A percentile compares a stretch with the other conserved stretches of the same genome.
These are phyloP conservation scores for Podotricha telesiphe DNA, from an alignment of 2,888 invertebrate genomes.

Conservation along the genomic window DNA sequence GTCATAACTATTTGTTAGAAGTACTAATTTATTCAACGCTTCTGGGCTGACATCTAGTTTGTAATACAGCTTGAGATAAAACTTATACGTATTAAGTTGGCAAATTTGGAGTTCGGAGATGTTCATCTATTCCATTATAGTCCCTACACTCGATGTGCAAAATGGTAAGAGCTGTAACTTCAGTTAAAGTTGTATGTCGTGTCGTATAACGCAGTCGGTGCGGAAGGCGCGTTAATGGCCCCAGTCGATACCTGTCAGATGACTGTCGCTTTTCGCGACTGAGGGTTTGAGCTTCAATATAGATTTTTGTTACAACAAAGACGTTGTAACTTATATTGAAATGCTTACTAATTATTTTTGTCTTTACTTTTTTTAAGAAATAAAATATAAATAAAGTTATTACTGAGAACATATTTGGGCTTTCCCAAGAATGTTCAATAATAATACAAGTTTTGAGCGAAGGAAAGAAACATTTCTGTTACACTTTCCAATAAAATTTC, in stretches of 20 bases:
- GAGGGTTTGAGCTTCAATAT: constrained; percentile 53
- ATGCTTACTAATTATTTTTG: not conserved
- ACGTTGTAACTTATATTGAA: not conserved
- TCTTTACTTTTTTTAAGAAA: constrained; percentile 7
- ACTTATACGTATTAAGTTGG: constrained; percentile 8
- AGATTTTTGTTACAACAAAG: constrained; percentile 44
- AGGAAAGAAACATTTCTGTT: constrained; percentile 45
- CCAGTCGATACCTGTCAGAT: constrained; percentile 70
- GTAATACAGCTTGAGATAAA: constrained; percentile 1
- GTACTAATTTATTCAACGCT: not conserved
- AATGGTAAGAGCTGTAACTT: constrained; percentile 21
- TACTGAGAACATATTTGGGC: constrained; percentile 38
- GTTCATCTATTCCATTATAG: constrained; percentile 9
- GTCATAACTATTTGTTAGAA: no score
- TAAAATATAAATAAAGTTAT: constrained; percentile 28
- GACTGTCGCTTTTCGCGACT: constrained; percentile 61
- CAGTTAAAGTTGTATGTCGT: constrained; percentile 47
- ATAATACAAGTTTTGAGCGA: constrained; percentile 43
- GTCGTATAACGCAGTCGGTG: constrained; percentile 52
- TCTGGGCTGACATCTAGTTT: not conserved
- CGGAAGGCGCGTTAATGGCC: constrained; percentile 69
- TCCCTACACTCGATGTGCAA: constrained; percentile 17
- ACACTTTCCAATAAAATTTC: constrained; percentile 41
- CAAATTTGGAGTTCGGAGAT: not conserved
- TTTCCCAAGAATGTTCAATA: constrained; percentile 42